Evolutionary conservation across 1,140 invertebrate genomes (phyloP).

Genomic region (Macrocentrus cingulum): DNA sequence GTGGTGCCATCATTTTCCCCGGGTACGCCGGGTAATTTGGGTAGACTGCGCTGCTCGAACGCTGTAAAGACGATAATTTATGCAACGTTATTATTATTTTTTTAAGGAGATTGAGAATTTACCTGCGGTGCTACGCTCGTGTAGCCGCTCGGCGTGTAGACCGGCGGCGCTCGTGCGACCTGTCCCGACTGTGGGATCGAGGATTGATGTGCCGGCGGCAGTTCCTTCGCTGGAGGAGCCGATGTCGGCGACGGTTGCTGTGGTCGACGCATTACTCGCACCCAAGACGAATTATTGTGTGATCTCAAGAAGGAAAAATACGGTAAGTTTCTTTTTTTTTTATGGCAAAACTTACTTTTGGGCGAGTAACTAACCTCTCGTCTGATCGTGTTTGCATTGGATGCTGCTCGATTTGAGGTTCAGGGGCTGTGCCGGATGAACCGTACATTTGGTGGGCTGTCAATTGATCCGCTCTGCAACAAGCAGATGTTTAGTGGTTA

Average conservation of each 20-base stretch:
- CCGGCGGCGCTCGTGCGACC: conserved; percentile 39
- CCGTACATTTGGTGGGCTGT: conserved; percentile 52
- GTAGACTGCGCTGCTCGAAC: conserved; percentile 43
- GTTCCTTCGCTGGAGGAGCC: conserved; percentile 43
- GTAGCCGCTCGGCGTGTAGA: conserved; percentile 46
- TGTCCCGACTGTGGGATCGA: conserved; percentile 52
- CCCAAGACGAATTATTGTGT: conserved; percentile 36
- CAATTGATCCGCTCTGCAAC: conserved; percentile 51
- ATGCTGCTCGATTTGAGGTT: conserved; percentile 50
- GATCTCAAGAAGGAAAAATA: conserved; percentile 35
- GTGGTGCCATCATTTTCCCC: conserved; percentile 43
- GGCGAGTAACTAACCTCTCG: conserved; percentile 41
- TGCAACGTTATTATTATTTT: too few relatives aligned
- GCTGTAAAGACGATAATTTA: conserved; percentile 32
- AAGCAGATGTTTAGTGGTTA: too few relatives aligned
- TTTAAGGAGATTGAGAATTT: conserved; percentile 14
- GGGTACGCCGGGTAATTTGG: conserved; percentile 46
- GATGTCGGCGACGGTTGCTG: conserved; percentile 46
- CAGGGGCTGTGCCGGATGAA: conserved; percentile 43
- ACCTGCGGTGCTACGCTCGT: conserved; percentile 46
- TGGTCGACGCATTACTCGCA: conserved; percentile 32
- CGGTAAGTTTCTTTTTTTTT: too few relatives aligned
- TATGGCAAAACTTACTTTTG: too few relatives aligned
- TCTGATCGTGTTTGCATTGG: conserved; percentile 55
- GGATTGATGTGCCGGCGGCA: conserved; percentile 55